Percentiles rank a stretch among this genome's conserved stretches.
phyloP scores from a whole-genome alignment of 2,888 invertebrate species.

The Phymatocera aterrima region DNA sequence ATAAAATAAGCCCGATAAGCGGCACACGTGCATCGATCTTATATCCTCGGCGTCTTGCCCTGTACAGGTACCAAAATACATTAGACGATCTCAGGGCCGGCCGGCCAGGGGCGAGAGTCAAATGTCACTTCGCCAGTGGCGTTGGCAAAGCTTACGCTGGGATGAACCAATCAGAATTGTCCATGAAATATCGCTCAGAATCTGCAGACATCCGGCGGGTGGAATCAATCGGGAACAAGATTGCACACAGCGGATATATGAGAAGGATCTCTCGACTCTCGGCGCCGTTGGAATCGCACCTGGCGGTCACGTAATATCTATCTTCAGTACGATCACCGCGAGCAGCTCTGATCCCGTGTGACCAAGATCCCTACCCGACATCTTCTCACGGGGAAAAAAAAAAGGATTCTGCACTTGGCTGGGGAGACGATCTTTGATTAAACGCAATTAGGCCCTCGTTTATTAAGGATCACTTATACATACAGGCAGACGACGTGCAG shows the following conservation, averaged over 20 bases:
- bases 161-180: background rate
- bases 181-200: background rate
- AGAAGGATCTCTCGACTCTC: background rate
- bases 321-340: background rate
- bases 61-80: background rate
- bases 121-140: constrained; percentile 10
- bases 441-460: constrained; percentile 37
- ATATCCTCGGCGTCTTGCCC: constrained; percentile 48
- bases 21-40: constrained; percentile 43
- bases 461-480: constrained; percentile 24
- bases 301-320: constrained; percentile 4
- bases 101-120: background rate
- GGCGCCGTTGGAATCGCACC: background rate
- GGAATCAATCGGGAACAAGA: background rate
- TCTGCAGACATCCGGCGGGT: background rate
- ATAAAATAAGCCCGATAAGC: constrained; percentile 35
- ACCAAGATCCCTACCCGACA: constrained; percentile 21
- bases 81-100: background rate
- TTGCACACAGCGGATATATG: background rate
- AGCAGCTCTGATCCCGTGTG: constrained; percentile 14
- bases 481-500: constrained; percentile 28
- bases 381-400: constrained; percentile 34
- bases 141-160: background rate
- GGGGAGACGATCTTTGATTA: constrained; percentile 26
- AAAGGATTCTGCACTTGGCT: constrained; percentile 11